Evolutionary conservation across 2,888 invertebrate species (phyloP).

Genomic region (Himalopsyche anomala): DNA sequence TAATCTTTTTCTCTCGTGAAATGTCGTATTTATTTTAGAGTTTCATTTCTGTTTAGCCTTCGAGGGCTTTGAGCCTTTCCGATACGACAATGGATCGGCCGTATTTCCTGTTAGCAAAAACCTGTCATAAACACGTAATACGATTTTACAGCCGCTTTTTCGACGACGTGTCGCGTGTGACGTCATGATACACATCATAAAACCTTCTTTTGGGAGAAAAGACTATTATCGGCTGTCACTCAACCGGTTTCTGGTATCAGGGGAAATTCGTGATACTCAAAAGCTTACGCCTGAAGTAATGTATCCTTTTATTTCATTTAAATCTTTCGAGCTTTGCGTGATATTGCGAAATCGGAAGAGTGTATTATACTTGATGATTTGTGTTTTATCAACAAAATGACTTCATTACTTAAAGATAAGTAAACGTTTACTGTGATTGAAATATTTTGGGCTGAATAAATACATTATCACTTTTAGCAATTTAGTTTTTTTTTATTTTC

Average conservation of each 20-base stretch:
- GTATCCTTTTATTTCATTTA: slow-evolving; percentile 27
- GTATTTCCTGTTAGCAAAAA: slow-evolving; percentile 26
- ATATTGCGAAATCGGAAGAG: too few relatives aligned
- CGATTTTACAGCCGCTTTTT: slow-evolving; percentile 15
- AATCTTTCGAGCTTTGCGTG: neutral
- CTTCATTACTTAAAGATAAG: too few relatives aligned
- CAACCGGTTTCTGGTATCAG: neutral
- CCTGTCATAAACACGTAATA: slow-evolving; percentile 34
- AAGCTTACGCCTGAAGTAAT: neutral
- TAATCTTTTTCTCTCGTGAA: too few relatives aligned
- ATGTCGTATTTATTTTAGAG: neutral
- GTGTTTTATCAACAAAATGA: too few relatives aligned
- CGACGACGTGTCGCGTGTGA: neutral
- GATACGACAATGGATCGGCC: slow-evolving; percentile 19
- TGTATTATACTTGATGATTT: too few relatives aligned
- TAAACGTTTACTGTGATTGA: too few relatives aligned
- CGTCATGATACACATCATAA: slow-evolving; percentile 11
- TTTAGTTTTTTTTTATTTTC: too few relatives aligned
- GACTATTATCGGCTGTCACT: slow-evolving; percentile 26
- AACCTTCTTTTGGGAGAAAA: neutral
- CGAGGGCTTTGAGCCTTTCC: neutral
- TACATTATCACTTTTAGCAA: too few relatives aligned
- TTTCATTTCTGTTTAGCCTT: neutral
- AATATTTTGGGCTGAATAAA: too few relatives aligned
- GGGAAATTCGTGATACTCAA: slow-evolving; percentile 9